Base-by-base conservation (phyloP, 2,888 invertebrate species). In the Thecocarcelia acutangulata region DNA sequence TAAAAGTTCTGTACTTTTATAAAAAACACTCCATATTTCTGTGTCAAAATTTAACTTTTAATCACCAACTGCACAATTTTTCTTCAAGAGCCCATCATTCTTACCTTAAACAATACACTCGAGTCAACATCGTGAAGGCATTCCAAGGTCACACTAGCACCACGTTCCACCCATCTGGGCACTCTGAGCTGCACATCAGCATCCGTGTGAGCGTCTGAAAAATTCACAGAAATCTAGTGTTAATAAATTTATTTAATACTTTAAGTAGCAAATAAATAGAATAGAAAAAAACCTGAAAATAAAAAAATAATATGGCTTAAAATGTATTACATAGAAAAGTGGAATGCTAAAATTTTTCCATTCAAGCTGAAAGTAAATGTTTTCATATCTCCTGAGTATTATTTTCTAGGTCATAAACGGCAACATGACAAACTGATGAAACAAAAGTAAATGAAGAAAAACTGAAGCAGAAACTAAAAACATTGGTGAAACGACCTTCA, bases 51-150 rank as follows among this genome's bases (percentile, higher is more conserved):
- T 24, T 3, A 24, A 24, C 2, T 24, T 24, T 24, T 24, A 24
- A 24, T 5, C 5, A 24, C 5, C 24, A 5, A 24, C 5, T 24
- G 24, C 24, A 24, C 2, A 24, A 24, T 24, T 24, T 24, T 5
- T 24, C 3, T 5, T 24, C 24, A 24, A 33, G 8, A 6, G 33
- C 33, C 9, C 24, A 21, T 24, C 21, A 46, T n/a, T 64, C 69
- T 95, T 86, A 96, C 95, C 91, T 96, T 96, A 92, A 95, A 94
- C 73, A 96, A 93, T 85, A 94, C 93, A 87, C 94, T 94, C 54
- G 93, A 93, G 59, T 93, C 92, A 78, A 96, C 95, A 90, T 94
- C 95, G 92, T 96, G 95, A 83, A 94, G 93, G 92, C 96, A 96
- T 87, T 93, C 93, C 83, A 96, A 91, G 59, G 93, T 92, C 84